Conservation (phyloP, 2,888 invertebrate genomes). For the Eremobia ochroleuca region DNA sequence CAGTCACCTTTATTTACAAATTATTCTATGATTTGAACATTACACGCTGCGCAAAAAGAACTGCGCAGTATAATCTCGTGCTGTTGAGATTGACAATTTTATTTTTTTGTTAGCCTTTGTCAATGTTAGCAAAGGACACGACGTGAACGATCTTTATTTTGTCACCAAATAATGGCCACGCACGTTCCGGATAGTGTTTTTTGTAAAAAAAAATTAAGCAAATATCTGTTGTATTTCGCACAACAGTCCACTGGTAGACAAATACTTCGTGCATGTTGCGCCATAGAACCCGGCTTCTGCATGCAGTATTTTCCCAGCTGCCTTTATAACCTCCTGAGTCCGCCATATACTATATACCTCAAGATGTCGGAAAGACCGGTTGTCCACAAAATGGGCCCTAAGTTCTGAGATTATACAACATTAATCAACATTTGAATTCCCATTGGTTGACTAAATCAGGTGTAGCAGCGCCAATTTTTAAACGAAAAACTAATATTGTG, state of each 20-base stretch:
- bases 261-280: neutral
- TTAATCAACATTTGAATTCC: no score
- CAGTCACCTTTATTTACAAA: constrained; percentile 47
- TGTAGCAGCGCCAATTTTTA: no score
- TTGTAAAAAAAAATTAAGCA: no score
- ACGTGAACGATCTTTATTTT: constrained; percentile 58
- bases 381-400: no score
- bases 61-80: constrained; percentile 73
- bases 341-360: no score
- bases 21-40: constrained; percentile 45
- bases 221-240: constrained; percentile 29
- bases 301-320: neutral
- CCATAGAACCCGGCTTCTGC: neutral
- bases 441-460: no score
- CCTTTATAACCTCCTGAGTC: no score
- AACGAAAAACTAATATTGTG: no score
- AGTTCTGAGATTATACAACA: no score
- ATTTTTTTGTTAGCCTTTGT: constrained; percentile 75
- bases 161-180: constrained; percentile 41
- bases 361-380: no score
- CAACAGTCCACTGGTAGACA: neutral
- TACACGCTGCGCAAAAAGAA: constrained; percentile 66
- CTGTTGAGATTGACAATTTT: constrained; percentile 67
- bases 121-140: constrained; percentile 74
- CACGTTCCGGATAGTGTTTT: constrained; percentile 13